phyloP scores from a whole-genome alignment of 2,113 vertebrate genomes.

The Ciconia stormi region DNA sequence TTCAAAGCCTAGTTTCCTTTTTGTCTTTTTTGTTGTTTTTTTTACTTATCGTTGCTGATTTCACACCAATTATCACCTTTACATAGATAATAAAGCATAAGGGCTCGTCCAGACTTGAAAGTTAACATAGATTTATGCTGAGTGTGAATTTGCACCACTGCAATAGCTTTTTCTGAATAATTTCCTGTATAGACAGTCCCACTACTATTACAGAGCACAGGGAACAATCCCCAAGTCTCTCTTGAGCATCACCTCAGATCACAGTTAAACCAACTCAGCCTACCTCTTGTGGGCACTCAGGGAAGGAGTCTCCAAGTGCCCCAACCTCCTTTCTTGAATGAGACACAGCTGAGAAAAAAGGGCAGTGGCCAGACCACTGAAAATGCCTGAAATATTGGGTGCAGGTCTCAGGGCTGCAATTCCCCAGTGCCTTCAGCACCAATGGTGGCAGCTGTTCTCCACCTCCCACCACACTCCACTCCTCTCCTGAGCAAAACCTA shows the following conservation, averaged over 20 bases:
- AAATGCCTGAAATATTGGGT: background rate
- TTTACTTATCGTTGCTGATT: background rate
- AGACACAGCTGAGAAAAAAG: background rate
- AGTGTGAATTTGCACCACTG: background rate
- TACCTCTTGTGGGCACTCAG: background rate
- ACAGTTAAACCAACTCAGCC: background rate
- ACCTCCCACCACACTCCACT: background rate
- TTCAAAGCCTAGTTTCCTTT: background rate
- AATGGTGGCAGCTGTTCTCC: background rate
- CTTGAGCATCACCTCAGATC: background rate
- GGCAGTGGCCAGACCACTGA: background rate
- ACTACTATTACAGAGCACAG: background rate
- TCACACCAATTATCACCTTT: background rate
- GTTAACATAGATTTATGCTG: background rate
- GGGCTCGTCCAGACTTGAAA: background rate
- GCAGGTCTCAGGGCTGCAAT: accelerated
- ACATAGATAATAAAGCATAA: background rate
- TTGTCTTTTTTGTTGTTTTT: background rate
- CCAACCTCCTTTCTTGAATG: background rate
- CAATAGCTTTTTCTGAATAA: background rate
- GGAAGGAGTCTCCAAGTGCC: background rate
- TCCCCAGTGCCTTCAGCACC: background rate
- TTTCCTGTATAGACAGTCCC: background rate
- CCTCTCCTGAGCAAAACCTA: background rate
- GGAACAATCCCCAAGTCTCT: background rate